Evolutionary conservation across 30 jellyfish, hydroid and myxozoan genomes (phyloP), one percentile per base, ranked within the genome.

Genomic region (Aurelia aurita): DNA sequence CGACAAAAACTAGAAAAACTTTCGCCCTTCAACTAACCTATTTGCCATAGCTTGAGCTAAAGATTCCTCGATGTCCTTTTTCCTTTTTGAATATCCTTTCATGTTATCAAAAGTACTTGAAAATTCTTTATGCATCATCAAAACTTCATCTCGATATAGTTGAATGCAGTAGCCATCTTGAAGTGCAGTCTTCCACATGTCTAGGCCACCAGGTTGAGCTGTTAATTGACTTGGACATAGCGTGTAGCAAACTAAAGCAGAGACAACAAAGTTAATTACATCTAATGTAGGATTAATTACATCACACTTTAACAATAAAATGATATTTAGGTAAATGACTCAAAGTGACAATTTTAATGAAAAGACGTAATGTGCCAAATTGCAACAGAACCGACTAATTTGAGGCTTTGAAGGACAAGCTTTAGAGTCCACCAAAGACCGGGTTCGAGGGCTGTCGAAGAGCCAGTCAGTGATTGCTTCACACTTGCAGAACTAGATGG

Each of bases 171-270:
- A 93, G 57, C 98, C 98, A 54, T 93, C 98, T 76, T 87, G 97
- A 77, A 93, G 76, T 14, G 95, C 96, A 26, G 64, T 45, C 46
- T 88, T 93, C 98, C 98, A 93, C 18, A 83, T 71, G 12, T 93
- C 98, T 23, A 87, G 69, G 18, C 89, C 97, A 23, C 85, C 88
- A 1, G 96, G 93, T 43, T 76, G 95, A 7, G 97, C 98, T 1
- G 98, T 93, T 63, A 93, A 70, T 51, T 93, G 98, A 47, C 97
- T 93, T n/a, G 98, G 98, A 61, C 98, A 93, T 32, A 93, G 84
- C 85, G 90, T 93, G 87, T 90, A 93, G 10, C 95, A 51, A 39
- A 93, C 98, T 93, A 58, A 45, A 72, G 3, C 54, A 43, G 25
- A 8, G 22, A 43, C 67, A 39, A 14, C 15, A 34, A 0, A 34